phyloP scores from a whole-genome alignment of 2,113 vertebrate species.

The Solea solea region DNA sequence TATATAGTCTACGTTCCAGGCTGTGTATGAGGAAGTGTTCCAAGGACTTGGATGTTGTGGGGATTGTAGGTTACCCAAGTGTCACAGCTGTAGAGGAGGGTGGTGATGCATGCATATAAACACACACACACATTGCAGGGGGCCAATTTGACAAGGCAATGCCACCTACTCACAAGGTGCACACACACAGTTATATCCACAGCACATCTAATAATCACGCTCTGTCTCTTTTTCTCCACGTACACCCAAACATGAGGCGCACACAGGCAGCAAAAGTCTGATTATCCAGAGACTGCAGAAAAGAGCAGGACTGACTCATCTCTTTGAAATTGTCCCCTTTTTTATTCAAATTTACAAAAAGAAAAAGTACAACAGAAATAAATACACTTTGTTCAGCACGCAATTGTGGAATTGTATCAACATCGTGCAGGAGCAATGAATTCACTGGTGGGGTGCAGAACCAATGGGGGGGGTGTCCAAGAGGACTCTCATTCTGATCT shows the following conservation, averaged over 20 bases:
- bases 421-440: slow-evolving; percentile 63
- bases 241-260: slow-evolving; percentile 13
- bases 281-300: slow-evolving; percentile 40
- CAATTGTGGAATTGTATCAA: slow-evolving; percentile 68
- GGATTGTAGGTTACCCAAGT: no score
- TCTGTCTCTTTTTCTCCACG: slow-evolving; percentile 17
- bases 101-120: not conserved
- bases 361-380: slow-evolving; percentile 80
- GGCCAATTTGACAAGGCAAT: slow-evolving; percentile 64
- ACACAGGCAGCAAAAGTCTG: slow-evolving; percentile 35
- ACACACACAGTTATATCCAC: slow-evolving; percentile 59
- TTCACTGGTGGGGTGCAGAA: slow-evolving; percentile 45
- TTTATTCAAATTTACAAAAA: slow-evolving; percentile 86
- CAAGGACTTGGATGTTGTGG: no score
- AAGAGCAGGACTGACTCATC: slow-evolving; percentile 49
- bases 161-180: slow-evolving; percentile 51
- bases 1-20: no score
- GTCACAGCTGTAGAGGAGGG: no score
- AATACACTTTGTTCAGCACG: slow-evolving; percentile 77
- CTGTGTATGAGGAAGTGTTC: no score
- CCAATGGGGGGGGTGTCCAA: slow-evolving; percentile 13
- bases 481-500: not conserved
- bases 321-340: slow-evolving; percentile 76
- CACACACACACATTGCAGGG: slow-evolving; percentile 55
- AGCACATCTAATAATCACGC: slow-evolving; percentile 43